A percentile compares a stretch with the other conserved stretches of the same genome.
Evolutionary conservation across 2,888 invertebrate species (phyloP).

Genomic region (Archaeoteleia sp.): DNA sequence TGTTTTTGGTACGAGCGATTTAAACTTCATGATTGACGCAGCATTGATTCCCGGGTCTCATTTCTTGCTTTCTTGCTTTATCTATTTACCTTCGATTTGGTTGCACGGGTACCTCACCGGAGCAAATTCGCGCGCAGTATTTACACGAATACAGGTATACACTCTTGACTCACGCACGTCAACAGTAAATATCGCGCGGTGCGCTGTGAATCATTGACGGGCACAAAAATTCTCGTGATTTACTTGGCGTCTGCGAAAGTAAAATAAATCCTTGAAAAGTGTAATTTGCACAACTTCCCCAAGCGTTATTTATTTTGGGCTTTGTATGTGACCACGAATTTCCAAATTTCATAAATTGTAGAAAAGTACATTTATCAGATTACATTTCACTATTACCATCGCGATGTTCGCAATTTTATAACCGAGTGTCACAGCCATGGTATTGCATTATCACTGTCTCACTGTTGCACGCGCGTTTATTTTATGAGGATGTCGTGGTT

Average conservation of each 20-base stretch:
- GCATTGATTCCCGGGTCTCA: slow-evolving; percentile 30
- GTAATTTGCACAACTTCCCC: slow-evolving; percentile 14
- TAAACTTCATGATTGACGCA: slow-evolving; percentile 27
- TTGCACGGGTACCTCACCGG: slow-evolving; percentile 24
- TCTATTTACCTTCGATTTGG: slow-evolving; percentile 37
- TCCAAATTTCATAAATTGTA: too few species aligned
- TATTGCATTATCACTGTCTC: too few species aligned
- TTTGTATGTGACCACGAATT: background rate
- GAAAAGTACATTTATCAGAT: too few species aligned
- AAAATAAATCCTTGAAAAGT: slow-evolving; percentile 34
- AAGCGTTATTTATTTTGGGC: slow-evolving; percentile 31
- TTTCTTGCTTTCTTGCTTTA: slow-evolving; percentile 37
- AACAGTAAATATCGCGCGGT: slow-evolving; percentile 40
- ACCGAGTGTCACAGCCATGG: too few species aligned
- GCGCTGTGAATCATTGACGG: slow-evolving; percentile 43
- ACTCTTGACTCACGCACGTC: slow-evolving; percentile 30
- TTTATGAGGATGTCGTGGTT: too few species aligned
- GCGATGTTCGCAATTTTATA: too few species aligned
- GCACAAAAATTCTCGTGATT: slow-evolving; percentile 38
- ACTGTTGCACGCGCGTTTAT: too few species aligned
- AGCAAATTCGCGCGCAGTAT: slow-evolving; percentile 32
- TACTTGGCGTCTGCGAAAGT: slow-evolving; percentile 36
- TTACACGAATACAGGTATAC: slow-evolving; percentile 30
- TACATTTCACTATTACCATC: too few species aligned
- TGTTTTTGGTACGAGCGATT: slow-evolving; percentile 16